These are phyloP conservation scores for Phocoena sinus DNA, from an alignment of 2,113 vertebrate species.

Conservation along the genomic window DNA sequence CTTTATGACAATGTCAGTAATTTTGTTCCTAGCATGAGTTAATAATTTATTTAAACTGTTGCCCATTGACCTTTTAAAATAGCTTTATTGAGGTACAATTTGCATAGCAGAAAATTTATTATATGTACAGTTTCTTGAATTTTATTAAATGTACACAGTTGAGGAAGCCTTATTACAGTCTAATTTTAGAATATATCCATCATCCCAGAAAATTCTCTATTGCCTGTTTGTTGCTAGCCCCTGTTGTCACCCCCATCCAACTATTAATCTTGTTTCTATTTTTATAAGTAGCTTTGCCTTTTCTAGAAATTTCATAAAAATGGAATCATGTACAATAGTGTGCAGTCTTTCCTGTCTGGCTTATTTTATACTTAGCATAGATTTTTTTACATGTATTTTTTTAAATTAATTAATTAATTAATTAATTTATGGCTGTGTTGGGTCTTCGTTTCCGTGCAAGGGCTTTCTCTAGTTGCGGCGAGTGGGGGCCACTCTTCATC, in stretches of 20 bases:
- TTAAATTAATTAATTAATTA: too few relatives aligned
- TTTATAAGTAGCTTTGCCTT: not conserved
- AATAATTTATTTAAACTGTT: not conserved
- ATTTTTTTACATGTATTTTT: not conserved
- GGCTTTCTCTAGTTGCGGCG: too few relatives aligned
- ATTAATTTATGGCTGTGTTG: too few relatives aligned
- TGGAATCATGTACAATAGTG: not conserved
- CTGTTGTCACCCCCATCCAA: not conserved
- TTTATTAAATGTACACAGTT: not conserved
- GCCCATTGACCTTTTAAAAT: not conserved
- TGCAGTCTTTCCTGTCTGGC: not conserved
- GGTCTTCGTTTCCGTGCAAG: too few relatives aligned
- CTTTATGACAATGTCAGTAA: not conserved
- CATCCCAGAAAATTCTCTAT: not conserved
- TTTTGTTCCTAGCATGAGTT: not conserved
- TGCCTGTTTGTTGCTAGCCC: not conserved
- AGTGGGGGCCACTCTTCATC: too few relatives aligned
- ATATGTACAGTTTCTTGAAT: not conserved
- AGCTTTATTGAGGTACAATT: not conserved
- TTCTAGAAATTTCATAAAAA: not conserved
- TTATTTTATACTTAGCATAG: not conserved
- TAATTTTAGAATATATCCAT: not conserved
- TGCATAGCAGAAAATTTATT: not conserved
- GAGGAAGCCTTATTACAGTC: not conserved
- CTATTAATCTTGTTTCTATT: not conserved